phyloP scores from a whole-genome alignment of 2,113 vertebrate species.

The Spea bombifrons region DNA sequence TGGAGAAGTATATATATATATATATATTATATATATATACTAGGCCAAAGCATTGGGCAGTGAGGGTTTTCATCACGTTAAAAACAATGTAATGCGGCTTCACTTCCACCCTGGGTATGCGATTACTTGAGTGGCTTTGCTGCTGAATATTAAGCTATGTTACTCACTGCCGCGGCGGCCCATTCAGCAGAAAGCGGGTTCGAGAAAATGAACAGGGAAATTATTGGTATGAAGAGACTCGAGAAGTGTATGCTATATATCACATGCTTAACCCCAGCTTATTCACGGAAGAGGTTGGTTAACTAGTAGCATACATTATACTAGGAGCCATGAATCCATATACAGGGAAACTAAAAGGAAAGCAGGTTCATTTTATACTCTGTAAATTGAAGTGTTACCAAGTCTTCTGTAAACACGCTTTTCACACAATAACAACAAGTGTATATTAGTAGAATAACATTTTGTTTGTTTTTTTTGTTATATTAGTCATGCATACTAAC shows the following conservation, averaged over 20 bases:
- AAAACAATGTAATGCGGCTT: conserved; percentile 83
- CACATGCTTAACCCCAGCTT: conserved; percentile 35
- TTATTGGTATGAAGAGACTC: conserved; percentile 35
- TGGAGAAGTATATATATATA: conserved; percentile 77
- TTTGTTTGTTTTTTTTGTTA: conserved; percentile 73
- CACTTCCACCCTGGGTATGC: conserved; percentile 73
- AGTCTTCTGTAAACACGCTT: conserved; percentile 93
- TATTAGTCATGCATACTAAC: conserved; percentile 97
- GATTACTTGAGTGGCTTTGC: conserved; percentile 2
- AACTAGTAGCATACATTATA: conserved; percentile 46
- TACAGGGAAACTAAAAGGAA: conserved; percentile 63
- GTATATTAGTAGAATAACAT: conserved; percentile 91
- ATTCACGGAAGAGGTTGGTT: conserved; percentile 19
- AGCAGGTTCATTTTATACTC: conserved; percentile 75
- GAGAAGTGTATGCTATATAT: conserved; percentile 30
- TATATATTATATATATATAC: conserved; percentile 58
- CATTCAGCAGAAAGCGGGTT: conserved; percentile 25
- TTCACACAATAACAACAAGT: conserved; percentile 90
- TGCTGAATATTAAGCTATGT: conserved; percentile 13
- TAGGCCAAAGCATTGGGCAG: conserved; percentile 81
- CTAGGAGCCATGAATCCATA: conserved; percentile 53
- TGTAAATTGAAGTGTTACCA: conserved; percentile 80
- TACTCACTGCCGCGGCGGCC: conserved; percentile 17
- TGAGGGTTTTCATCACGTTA: conserved; percentile 81
- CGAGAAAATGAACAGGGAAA: conserved; percentile 25